Conservation (phyloP, 2,113 vertebrate genomes). For the Turnix velox region DNA sequence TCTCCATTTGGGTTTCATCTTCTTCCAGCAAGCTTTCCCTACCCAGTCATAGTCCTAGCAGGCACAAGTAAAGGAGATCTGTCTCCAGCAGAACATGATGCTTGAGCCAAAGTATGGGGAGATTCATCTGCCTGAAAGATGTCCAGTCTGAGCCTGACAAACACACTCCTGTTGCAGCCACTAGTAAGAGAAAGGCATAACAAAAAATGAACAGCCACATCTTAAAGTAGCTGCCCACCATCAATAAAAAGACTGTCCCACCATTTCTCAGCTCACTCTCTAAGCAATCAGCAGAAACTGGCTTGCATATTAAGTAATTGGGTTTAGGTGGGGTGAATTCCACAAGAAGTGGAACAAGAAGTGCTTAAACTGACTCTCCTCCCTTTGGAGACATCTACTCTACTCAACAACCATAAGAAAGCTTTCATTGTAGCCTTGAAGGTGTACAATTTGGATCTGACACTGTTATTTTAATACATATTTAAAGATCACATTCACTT, state of each 20-base stretch:
- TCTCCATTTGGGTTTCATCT: neutral
- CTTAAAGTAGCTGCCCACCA: neutral
- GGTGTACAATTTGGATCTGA: neutral
- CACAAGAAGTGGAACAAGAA: neutral
- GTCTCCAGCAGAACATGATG: neutral
- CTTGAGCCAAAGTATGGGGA: neutral
- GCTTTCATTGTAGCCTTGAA: neutral
- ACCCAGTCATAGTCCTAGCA: neutral
- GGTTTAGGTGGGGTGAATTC: neutral
- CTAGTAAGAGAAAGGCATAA: neutral
- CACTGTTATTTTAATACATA: neutral
- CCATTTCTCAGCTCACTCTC: neutral
- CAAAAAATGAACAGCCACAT: neutral
- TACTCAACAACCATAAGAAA: neutral
- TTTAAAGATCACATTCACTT: neutral
- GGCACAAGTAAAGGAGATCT: neutral
- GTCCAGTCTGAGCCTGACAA: neutral
- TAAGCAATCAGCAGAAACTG: neutral
- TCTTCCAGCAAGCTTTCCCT: neutral
- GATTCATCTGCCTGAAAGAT: neutral
- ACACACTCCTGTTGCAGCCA: neutral
- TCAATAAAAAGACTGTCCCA: neutral
- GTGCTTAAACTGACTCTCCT: neutral
- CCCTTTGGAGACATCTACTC: neutral
- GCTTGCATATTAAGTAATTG: neutral